Evolutionary conservation across 53 echinoderm and acorn worm species (phyloP), one percentile per base, ranked within the genome.

Genomic region (Apostichopus leukothele): DNA sequence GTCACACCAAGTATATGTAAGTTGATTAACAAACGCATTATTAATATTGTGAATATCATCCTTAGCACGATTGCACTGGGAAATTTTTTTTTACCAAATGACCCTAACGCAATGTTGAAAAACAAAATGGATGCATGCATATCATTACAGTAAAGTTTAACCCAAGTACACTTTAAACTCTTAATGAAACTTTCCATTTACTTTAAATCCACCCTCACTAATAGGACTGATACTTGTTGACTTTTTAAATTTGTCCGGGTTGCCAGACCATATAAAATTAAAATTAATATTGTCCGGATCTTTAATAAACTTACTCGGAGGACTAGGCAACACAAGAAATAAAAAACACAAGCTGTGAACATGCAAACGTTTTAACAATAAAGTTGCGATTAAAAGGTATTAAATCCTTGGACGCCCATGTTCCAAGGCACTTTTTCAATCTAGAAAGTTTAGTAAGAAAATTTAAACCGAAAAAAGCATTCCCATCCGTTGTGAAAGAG

Each of bases 321-420:
- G 19, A 21, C 22, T 76, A 50, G 76, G 76, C 5, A 76, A 50
- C n/a, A 76, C 76, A 20, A 21, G 76, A 21, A 76, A 76, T 12
- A 76, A 76, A 21, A 76, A 76, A 76, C 1, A 76, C 23, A 27
- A 76, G 10, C 76, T 21, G 76, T 76, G 76, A 76, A 76, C 7
- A 21, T 21, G 74, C 74, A 74, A 21, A 76, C 5, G 26, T 76
- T 76, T 76, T 76, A 11, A 76, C 76, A 76, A 76, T 76, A 76
- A 76, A 20, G 5, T 74, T 74, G 7, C 23, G 19, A 9, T 20
- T 9, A 71, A 71, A 16, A 71, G 19, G 75, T n/a, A 27, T 75
- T 27, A 75, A 75, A 75, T 76, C 23, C 22, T 23, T 76, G 25
- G 23, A 27, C 8, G 23, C 25, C 76, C 39, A 76, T 50, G 50